Evolutionary conservation across 1,140 invertebrate species (phyloP).

Genomic region (Bombyx mandarina): DNA sequence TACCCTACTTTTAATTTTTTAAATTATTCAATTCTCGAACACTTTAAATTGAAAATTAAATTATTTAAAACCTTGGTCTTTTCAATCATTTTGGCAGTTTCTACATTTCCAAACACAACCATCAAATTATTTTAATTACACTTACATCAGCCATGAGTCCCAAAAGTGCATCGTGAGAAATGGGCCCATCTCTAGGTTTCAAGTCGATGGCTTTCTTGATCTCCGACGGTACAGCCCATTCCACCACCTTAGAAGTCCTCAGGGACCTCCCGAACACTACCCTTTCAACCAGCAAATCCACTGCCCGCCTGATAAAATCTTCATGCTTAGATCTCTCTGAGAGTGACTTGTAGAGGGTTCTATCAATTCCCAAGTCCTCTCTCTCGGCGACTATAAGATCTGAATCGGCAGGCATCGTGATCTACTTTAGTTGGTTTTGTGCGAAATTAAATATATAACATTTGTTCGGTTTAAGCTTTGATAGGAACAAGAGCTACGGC

Average conservation of each 20-base stretch:
- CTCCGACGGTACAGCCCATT: conserved; percentile 80
- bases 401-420: conserved; percentile 60
- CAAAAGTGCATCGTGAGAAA: conserved; percentile 78
- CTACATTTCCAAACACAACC: too few relatives aligned
- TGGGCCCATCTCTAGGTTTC: conserved; percentile 71
- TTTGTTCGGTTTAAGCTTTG: conserved; percentile 19
- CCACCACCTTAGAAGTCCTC: conserved; percentile 78
- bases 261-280: conserved; percentile 83
- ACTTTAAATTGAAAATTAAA: too few relatives aligned
- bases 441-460: conserved; percentile 15
- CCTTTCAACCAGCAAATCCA: conserved; percentile 80
- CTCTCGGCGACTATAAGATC: conserved; percentile 41
- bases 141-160: conserved; percentile 77
- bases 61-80: too few relatives aligned
- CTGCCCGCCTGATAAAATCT: conserved; percentile 77
- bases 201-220: conserved; percentile 78
- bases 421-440: conserved; percentile 17
- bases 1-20: too few relatives aligned
- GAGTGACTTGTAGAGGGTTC: conserved; percentile 62
- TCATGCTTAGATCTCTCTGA: conserved; percentile 76
- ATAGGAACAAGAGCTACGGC: conserved; percentile 30
- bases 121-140: background rate
- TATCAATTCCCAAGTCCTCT: conserved; percentile 25
- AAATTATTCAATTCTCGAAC: too few relatives aligned
- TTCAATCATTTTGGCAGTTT: too few relatives aligned